Evolutionary conservation across 2,797 vertebrate genomes (phyloP), one percentile per base, ranked within the genome.

Genomic region (Megalops cyprinoides): DNA sequence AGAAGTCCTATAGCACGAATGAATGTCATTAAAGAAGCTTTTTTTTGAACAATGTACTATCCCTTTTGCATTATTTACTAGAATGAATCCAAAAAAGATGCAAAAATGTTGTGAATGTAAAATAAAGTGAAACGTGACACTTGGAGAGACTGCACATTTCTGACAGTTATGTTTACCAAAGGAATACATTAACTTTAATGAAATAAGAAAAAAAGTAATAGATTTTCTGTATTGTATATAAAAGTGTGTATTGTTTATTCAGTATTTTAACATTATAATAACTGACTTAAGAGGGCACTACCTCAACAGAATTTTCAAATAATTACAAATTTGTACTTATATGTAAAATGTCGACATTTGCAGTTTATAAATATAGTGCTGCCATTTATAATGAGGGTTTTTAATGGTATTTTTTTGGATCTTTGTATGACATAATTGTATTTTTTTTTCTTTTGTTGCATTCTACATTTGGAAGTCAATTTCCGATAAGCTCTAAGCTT

Each of bases 401-500:
- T 75, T 80, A 79, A 78, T 74, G 82, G 77, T 86, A 69, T 80
- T 81, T 80, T 80, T 82, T 93, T 80, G 80, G 81, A 82, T 79
- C 74, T 85, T 71, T 81, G 58, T 73, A 42, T 81, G 77, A 25
- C 82, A 83, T 80, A 62, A 79, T 44, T 81, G 82, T 49, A 56
- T 67, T 81, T 73, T 76, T 65, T 39, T 77, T 58, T 81, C 58
- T 75, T 84, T 84, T 76, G 51, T 91, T 89, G 91, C 80, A 74
- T 84, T 78, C 58, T 76, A 78, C 56, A 79, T 83, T 73, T 79
- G 78, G 53, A 77, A 93, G 90, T 87, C 87, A 92, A 93, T 93
- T 94, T 93, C 91, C 92, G 91, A 93, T 91, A 94, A 93, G 93
- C 93, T 95, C 91, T 90, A 92, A 93, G 93, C 92, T 86, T 94